phyloP scores from a whole-genome alignment of 2,888 invertebrate species.

The Willowsia nigromaculata region DNA sequence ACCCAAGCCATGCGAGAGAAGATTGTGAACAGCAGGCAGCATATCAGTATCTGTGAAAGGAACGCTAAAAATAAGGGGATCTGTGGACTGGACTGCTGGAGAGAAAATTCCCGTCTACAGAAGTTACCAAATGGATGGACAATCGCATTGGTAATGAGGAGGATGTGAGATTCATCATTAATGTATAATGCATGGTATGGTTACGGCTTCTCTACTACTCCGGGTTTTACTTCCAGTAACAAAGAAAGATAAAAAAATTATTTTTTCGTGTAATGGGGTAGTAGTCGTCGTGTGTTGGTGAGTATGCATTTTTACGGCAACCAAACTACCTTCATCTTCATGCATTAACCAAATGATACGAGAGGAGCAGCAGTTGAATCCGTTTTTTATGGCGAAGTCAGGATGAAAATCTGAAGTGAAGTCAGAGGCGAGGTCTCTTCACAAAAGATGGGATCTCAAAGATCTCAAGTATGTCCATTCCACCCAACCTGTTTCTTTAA shows the following conservation, averaged over 20 bases:
- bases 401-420: neutral
- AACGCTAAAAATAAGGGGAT: constrained; percentile 15
- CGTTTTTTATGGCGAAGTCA: neutral
- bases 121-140: constrained; percentile 60
- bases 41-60: neutral
- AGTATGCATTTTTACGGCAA: neutral
- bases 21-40: constrained; percentile 58
- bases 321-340: neutral
- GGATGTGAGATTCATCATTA: constrained; percentile 20
- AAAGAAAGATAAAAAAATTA: constrained; percentile 40
- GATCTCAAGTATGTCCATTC: no score
- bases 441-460: neutral
- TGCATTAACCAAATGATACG: neutral
- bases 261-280: constrained; percentile 19
- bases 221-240: constrained; percentile 40
- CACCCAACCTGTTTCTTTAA: neutral
- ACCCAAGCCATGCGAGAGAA: neutral
- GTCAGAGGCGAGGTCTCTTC: neutral
- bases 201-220: no score
- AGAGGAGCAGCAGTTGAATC: neutral
- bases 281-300: neutral
- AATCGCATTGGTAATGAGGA: constrained; percentile 45
- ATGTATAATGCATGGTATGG: constrained; percentile 37
- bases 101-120: constrained; percentile 37
- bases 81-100: no score